phyloP scores from a whole-genome alignment of 2,113 vertebrate genomes.

The Neotoma lepida region DNA sequence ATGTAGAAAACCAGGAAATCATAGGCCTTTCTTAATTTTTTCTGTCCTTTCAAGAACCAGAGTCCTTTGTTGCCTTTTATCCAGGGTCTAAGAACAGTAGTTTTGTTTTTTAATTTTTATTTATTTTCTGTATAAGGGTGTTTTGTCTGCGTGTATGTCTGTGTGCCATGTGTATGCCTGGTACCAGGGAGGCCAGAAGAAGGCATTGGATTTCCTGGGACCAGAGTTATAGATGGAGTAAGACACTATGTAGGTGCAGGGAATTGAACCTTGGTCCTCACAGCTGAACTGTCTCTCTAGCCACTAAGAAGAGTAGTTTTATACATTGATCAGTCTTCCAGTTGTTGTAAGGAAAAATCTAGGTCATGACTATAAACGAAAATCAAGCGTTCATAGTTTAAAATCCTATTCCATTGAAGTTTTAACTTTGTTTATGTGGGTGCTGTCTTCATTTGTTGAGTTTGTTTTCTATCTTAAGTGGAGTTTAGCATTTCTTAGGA shows the following conservation, averaged over 20 bases:
- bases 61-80: background rate
- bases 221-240: background rate
- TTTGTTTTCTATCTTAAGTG: conserved; percentile 26
- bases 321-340: conserved; percentile 29
- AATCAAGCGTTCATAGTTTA: conserved; percentile 36
- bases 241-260: too few species aligned
- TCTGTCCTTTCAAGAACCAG: background rate
- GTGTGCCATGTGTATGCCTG: background rate
- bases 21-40: background rate
- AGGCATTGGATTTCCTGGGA: background rate
- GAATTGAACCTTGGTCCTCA: background rate
- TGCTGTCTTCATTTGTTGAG: conserved; percentile 16
- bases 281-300: background rate
- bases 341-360: conserved; percentile 29
- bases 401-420: conserved; percentile 15
- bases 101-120: background rate
- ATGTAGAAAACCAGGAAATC: background rate
- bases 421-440: conserved; percentile 28
- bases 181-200: background rate
- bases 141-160: background rate
- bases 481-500: background rate
- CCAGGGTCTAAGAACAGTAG: background rate
- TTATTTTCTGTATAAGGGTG: background rate
- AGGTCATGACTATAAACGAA: background rate
- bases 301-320: background rate